Percentiles rank a stretch among this genome's conserved stretches.
These are phyloP conservation scores for Trichomalopsis sarcophagae DNA, from an alignment of 1,140 invertebrate genomes.

Conservation along the genomic window DNA sequence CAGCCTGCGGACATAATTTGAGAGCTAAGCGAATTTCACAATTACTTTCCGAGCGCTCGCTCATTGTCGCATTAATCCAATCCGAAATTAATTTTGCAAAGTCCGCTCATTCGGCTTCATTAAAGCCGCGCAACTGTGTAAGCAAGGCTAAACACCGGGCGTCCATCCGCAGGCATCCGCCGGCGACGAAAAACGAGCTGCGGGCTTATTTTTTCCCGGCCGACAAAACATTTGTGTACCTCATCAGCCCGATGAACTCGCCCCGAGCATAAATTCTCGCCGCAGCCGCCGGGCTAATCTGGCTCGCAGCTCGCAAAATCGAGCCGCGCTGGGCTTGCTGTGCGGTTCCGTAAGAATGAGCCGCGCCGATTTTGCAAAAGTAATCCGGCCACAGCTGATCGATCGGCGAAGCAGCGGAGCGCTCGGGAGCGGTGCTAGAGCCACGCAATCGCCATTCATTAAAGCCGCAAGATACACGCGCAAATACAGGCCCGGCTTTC, in stretches of 20 bases:
- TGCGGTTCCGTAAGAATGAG: background rate
- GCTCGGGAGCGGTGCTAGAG: no score
- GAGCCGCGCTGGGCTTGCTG: background rate
- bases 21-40: no score
- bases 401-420: no score
- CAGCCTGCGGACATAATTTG: background rate
- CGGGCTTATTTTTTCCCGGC: background rate
- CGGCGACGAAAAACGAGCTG: background rate
- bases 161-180: background rate
- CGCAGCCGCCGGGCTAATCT: background rate
- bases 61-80: no score
- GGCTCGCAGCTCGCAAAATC: background rate
- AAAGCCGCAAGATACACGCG: background rate
- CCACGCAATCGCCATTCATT: no score
- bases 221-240: constrained; percentile 2
- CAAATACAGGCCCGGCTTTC: background rate
- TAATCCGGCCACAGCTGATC: no score
- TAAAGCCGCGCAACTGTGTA: no score
- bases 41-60: no score
- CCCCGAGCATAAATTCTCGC: background rate
- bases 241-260: constrained; percentile 2
- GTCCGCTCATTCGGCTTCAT: no score
- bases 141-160: background rate
- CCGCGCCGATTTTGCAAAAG: no score
- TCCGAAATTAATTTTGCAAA: background rate